Percentiles rank a stretch among this genome's conserved stretches.
Evolutionary conservation across 2,797 vertebrate species (phyloP).

Genomic region (Coregonus suidteri): DNA sequence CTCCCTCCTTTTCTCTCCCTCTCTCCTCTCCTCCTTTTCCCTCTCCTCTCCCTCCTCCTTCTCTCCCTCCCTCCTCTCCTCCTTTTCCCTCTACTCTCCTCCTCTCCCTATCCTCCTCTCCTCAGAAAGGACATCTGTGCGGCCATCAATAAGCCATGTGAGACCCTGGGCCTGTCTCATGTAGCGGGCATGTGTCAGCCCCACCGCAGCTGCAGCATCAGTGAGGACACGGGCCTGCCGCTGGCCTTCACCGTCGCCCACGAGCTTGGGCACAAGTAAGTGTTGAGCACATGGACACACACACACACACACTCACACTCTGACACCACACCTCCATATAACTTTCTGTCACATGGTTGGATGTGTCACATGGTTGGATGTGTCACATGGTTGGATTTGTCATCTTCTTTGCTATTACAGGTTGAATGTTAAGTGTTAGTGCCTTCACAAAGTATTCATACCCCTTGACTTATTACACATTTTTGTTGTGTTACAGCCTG

Average conservation of each 20-base stretch:
- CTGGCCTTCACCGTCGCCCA: slow-evolving; percentile 95
- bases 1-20: no score
- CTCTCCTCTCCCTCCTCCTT: no score
- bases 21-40: neutral
- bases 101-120: neutral
- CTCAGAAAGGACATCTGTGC: slow-evolving; percentile 94
- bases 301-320: neutral
- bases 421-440: no score
- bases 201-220: slow-evolving; percentile 93
- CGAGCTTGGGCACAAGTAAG: slow-evolving; percentile 97
- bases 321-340: no score
- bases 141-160: slow-evolving; percentile 89
- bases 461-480: no score
- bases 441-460: no score
- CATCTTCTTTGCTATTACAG: neutral
- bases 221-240: slow-evolving; percentile 92
- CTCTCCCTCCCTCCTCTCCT: neutral
- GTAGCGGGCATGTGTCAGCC: slow-evolving; percentile 96
- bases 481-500: no score
- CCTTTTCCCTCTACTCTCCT: no score
- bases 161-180: slow-evolving; percentile 94
- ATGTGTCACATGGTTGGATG: neutral
- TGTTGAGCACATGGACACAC: neutral
- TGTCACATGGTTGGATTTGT: neutral
- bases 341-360: neutral